A percentile compares a stretch with the other conserved stretches of the same genome.
phyloP scores from a whole-genome alignment of 2,797 vertebrate genomes.

The Anguilla megastoma region DNA sequence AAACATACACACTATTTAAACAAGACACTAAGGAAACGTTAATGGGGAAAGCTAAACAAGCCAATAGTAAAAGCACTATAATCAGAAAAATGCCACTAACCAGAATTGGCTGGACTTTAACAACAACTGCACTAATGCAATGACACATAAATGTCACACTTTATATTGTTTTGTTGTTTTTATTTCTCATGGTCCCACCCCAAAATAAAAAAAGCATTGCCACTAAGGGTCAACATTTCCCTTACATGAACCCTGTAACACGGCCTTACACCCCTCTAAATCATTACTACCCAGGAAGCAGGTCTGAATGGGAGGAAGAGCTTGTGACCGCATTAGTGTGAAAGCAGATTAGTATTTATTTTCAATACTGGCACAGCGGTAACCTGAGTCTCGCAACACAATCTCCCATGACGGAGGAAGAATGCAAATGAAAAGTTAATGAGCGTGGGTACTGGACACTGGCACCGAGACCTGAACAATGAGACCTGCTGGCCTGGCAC shows the following conservation, averaged over 20 bases:
- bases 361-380: background rate
- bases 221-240: background rate
- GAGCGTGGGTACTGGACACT: background rate
- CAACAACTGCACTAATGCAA: background rate
- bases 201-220: background rate
- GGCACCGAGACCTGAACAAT: constrained; percentile 2
- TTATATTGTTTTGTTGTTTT: too few relatives aligned
- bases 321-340: background rate
- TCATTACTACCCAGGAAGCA: constrained; percentile 50
- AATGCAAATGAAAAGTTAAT: constrained; percentile 11
- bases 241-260: background rate
- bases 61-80: background rate
- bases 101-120: background rate
- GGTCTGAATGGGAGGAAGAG: constrained; percentile 67
- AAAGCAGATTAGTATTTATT: constrained; percentile 22
- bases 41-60: background rate
- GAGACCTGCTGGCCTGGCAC: background rate
- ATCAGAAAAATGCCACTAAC: background rate
- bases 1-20: background rate
- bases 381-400: background rate
- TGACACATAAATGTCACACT: background rate
- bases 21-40: background rate
- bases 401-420: background rate
- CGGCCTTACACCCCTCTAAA: background rate
- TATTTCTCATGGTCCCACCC: background rate